phyloP scores from a whole-genome alignment of 2,888 invertebrate species.

The Drosophila multiciliata region DNA sequence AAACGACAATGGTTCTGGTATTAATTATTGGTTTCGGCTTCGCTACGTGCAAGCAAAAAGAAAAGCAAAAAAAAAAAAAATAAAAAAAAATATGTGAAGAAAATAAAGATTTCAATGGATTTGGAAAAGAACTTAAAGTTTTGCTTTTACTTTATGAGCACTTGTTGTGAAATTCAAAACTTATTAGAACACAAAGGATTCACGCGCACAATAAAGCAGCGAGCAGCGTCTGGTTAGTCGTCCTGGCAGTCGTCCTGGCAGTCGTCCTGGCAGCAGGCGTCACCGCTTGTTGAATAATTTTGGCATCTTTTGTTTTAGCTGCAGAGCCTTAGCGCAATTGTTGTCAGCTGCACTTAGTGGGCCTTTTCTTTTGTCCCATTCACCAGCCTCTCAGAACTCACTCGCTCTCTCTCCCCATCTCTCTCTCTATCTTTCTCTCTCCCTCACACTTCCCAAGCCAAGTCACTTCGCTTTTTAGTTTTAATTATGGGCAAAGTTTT shows the following conservation, averaged over 20 bases:
- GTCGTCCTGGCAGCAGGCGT: conserved; percentile 51
- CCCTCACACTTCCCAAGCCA: not conserved
- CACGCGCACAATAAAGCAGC: conserved; percentile 34
- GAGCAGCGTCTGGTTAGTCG: conserved; percentile 31
- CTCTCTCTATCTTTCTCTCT: not conserved
- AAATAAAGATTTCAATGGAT: conserved; percentile 7
- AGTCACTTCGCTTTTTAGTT: conserved; percentile 65
- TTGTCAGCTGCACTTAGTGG: conserved; percentile 69
- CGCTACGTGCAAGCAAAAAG: conserved; percentile 44
- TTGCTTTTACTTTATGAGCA: conserved; percentile 24
- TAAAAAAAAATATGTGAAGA: not conserved
- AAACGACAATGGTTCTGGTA: conserved; percentile 66
- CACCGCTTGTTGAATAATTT: conserved; percentile 71
- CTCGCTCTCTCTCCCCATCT: not conserved
- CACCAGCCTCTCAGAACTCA: not conserved
- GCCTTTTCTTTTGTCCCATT: conserved; percentile 36
- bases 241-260: conserved; percentile 36
- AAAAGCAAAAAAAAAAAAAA: conserved; percentile 10
- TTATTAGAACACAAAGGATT: conserved; percentile 69
- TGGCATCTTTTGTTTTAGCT: conserved; percentile 67
- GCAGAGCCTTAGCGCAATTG: conserved; percentile 61
- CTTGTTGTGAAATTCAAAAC: conserved; percentile 67
- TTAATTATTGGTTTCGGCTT: conserved; percentile 70
- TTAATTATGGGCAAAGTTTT: conserved; percentile 72
- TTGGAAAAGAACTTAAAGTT: conserved; percentile 45